A percentile compares a stretch with the other conserved stretches of the same genome.
Conservation (phyloP, 2,797 vertebrate species). For the Delichon dasypus region DNA sequence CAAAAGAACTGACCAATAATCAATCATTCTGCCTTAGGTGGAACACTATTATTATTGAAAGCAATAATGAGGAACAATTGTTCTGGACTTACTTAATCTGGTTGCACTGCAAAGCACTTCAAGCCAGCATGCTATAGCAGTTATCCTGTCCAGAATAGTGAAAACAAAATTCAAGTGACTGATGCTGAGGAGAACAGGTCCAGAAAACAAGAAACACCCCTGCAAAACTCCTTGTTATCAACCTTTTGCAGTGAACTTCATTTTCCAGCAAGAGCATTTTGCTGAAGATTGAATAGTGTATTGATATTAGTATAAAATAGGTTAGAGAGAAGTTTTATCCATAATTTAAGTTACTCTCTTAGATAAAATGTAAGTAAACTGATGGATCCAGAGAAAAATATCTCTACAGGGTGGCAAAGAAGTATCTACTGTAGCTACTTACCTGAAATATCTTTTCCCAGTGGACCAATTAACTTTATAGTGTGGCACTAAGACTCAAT, state of each 20-base stretch:
- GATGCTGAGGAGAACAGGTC: background rate
- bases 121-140: background rate
- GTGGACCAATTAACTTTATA: slow-evolving; percentile 30
- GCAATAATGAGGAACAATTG: background rate
- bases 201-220: background rate
- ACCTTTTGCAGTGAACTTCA: background rate
- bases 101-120: background rate
- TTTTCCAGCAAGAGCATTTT: background rate
- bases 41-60: background rate
- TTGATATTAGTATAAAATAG: slow-evolving; percentile 31
- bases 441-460: slow-evolving; percentile 41
- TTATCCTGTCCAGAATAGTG: background rate
- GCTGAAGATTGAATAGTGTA: background rate
- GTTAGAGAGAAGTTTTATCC: background rate
- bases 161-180: background rate
- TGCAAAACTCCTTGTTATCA: background rate
- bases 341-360: background rate
- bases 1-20: background rate
- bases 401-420: background rate
- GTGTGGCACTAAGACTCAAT: background rate
- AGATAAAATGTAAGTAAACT: background rate
- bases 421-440: background rate
- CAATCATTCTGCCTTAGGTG: background rate
- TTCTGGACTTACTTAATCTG: background rate
- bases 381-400: background rate